A percentile compares a stretch with the other conserved stretches of the same genome.
phyloP scores from a whole-genome alignment of 1,140 invertebrate species.

The Hetaerina americana region DNA sequence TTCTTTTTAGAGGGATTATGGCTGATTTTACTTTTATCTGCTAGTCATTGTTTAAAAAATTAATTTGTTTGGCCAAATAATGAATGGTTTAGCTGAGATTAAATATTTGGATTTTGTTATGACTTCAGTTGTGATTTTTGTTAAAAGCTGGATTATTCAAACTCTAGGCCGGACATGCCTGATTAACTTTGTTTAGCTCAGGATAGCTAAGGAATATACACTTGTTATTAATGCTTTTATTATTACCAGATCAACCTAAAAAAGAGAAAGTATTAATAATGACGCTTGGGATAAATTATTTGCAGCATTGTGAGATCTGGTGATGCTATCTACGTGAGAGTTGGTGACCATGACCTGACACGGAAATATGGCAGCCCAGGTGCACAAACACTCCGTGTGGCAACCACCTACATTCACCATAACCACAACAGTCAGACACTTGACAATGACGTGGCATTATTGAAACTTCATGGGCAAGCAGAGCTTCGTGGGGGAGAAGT shows the following conservation, averaged over 20 bases:
- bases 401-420: slow-evolving; percentile 89
- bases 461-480: slow-evolving; percentile 82
- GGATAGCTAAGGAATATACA: too few species aligned
- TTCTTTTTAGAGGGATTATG: too few species aligned
- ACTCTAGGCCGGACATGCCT: too few species aligned
- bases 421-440: slow-evolving; percentile 93
- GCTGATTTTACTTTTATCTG: too few species aligned
- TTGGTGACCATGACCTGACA: slow-evolving; percentile 85
- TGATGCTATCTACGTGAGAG: slow-evolving; percentile 79
- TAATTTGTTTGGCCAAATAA: background rate
- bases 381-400: slow-evolving; percentile 75
- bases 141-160: background rate
- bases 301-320: slow-evolving; percentile 76
- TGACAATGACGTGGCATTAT: slow-evolving; percentile 88
- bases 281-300: too few species aligned
- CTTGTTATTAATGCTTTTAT: too few species aligned
- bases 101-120: background rate
- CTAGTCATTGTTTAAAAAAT: too few species aligned
- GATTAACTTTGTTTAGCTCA: too few species aligned
- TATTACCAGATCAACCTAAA: too few species aligned
- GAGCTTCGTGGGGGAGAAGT: slow-evolving; percentile 45
- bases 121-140: background rate
- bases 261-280: too few species aligned
- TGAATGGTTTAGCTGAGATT: background rate
- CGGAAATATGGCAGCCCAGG: slow-evolving; percentile 72